Percentiles rank a stretch among this genome's conserved stretches.
These are phyloP conservation scores for Apis florea DNA, from an alignment of 1,140 invertebrate genomes.

Conservation along the genomic window DNA sequence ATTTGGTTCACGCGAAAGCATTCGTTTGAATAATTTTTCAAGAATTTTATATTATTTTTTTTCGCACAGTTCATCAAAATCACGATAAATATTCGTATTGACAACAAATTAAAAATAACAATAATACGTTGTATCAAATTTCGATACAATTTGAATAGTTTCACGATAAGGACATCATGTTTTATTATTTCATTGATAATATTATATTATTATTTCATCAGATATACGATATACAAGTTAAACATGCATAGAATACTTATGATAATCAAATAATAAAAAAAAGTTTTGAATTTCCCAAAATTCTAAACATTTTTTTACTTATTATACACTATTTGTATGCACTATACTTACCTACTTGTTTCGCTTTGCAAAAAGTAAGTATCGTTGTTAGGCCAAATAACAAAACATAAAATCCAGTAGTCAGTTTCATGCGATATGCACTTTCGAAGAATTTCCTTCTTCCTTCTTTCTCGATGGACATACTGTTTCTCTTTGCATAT, in stretches of 20 bases:
- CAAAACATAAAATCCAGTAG: background rate
- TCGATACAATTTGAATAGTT: background rate
- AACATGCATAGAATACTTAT: too few species aligned
- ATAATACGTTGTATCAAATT: too few species aligned
- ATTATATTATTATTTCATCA: too few species aligned
- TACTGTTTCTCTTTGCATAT: constrained; percentile 30
- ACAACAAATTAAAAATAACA: too few species aligned
- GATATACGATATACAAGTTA: too few species aligned
- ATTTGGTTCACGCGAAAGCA: background rate
- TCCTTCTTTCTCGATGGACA: constrained; percentile 34
- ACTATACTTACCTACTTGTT: constrained; percentile 20
- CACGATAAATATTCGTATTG: background rate
- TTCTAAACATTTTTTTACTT: background rate
- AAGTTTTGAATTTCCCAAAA: background rate
- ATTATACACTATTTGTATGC: background rate
- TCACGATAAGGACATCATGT: background rate
- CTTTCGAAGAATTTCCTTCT: constrained; percentile 7
- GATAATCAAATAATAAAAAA: background rate
- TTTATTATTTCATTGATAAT: too few species aligned
- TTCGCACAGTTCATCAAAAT: background rate
- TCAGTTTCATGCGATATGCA: background rate
- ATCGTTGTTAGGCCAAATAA: background rate
- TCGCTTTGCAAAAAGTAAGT: background rate
- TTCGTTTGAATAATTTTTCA: background rate
- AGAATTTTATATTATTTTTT: background rate